Evolutionary conservation across 2,797 vertebrate genomes (phyloP), one percentile per base, ranked within the genome.

Genomic region (Ptychadena robeensis): DNA sequence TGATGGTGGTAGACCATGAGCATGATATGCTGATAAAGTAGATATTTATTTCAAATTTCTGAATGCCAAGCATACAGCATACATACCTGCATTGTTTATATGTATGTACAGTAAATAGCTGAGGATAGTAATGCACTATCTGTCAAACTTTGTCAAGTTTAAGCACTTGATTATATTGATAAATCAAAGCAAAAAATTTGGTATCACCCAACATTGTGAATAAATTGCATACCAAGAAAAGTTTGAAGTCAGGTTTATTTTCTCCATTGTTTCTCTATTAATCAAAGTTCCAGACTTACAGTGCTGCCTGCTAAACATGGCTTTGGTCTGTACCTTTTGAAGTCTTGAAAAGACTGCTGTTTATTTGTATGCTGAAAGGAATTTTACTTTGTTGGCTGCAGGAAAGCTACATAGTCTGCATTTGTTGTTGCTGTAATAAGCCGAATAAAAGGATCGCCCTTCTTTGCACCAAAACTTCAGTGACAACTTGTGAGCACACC

Each of bases 361-460:
- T 78, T 78, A 78, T 67, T 78, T 67, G 25, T 78, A 48, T 35
- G 64, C 38, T 78, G 10, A 48, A 78, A 78, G 75, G 38, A 8
- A 34, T 78, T 77, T 53, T 67, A 53, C 64, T 78, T 67, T 67
- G 63, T 40, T n/a, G 63, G 27, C 28, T 67, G 38, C 63, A 67
- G 66, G 66, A 67, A 32, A 67, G 30, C 63, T 44, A 66, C 63
- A 78, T 67, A 67, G 38, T 77, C 66, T 66, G 25, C 31, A 64
- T 67, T 78, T 78, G 75, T 78, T 67, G 38, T 35, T 67, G 28
- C 38, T 67, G 63, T 78, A 78, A 78, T 65, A 48, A 27, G 38
- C 75, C 67, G 38, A 67, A 78, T 78, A 78, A 78, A n/a, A 78
- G 66, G 63, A 15, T 40, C 53, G 75, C 28, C 75, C 75, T 78